These are phyloP conservation scores for Oryzias sinensis DNA, from an alignment of 2,797 vertebrate species.

Conservation along the genomic window DNA sequence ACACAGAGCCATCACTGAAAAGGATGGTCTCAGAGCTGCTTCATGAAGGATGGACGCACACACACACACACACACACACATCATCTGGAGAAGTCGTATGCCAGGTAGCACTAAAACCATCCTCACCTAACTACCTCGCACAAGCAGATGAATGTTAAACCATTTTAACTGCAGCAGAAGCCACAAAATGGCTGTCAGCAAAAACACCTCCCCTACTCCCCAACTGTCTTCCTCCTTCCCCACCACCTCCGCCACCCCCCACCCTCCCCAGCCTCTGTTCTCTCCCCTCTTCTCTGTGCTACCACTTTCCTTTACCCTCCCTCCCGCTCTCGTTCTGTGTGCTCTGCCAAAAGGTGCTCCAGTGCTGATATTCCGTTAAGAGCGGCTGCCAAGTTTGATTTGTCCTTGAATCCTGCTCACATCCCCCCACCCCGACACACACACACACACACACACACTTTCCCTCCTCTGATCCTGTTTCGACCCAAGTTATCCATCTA, in stretches of 20 bases:
- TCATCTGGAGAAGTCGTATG: conserved; percentile 54
- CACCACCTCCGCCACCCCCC: conserved; percentile 44
- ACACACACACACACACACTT: too few species aligned
- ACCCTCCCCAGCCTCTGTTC: conserved; percentile 59
- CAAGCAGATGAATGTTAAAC: conserved; percentile 75
- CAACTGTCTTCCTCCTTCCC: conserved; percentile 67
- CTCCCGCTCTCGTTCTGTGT: conserved; percentile 43
- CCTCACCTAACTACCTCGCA: conserved; percentile 62
- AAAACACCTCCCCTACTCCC: conserved; percentile 74
- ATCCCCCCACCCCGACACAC: conserved; percentile 36
- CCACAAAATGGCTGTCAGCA: conserved; percentile 83
- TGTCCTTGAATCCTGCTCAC: conserved; percentile 80
- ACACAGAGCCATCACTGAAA: conserved; percentile 52
- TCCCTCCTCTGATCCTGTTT: conserved; percentile 57
- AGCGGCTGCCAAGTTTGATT: conserved; percentile 81
- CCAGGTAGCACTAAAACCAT: conserved; percentile 65
- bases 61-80: conserved; percentile 2
- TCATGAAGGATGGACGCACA: conserved; percentile 15
- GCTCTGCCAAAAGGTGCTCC: conserved; percentile 82
- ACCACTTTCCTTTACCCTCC: conserved; percentile 59
- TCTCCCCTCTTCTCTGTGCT: conserved; percentile 58
- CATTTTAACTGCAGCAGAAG: conserved; percentile 77
- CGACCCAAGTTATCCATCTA: conserved; percentile 61
- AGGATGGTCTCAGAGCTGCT: conserved; percentile 48
- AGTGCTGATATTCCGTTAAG: conserved; percentile 78